phyloP scores from a whole-genome alignment of 92 coral and sea anemone genomes.

The Isaurus tuberculatus region DNA sequence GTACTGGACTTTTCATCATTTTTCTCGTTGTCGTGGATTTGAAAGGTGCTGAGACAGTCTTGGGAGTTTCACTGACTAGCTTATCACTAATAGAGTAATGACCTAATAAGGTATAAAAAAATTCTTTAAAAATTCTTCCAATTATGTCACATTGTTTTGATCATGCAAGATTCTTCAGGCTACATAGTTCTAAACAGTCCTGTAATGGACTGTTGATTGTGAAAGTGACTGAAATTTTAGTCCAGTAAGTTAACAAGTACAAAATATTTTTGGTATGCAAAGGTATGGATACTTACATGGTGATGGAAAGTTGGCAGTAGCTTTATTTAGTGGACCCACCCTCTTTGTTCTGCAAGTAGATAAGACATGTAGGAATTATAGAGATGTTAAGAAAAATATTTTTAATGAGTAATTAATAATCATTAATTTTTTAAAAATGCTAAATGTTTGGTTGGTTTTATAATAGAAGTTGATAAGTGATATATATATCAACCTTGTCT shows the following conservation, averaged over 20 bases:
- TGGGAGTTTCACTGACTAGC: slow-evolving; percentile 72
- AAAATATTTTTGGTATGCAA: not conserved
- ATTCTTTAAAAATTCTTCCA: not conserved
- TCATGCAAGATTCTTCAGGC: not conserved
- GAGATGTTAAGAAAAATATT: not conserved
- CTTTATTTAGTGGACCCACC: slow-evolving; percentile 7
- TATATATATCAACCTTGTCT: too few species aligned
- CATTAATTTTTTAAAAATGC: too few species aligned
- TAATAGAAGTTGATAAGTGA: too few species aligned
- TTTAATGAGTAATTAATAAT: too few species aligned
- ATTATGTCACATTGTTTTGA: too few species aligned
- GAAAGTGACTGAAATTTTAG: too few species aligned
- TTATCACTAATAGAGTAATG: slow-evolving; percentile 86
- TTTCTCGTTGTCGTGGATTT: slow-evolving; percentile 95
- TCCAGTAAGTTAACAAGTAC: not conserved
- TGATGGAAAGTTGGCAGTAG: slow-evolving; percentile 60
- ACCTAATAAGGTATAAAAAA: slow-evolving; percentile 50
- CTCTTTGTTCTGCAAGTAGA: slow-evolving; percentile 45
- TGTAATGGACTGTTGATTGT: too few species aligned
- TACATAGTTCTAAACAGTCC: too few species aligned
- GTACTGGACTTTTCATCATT: slow-evolving; percentile 89
- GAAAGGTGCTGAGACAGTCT: slow-evolving; percentile 87
- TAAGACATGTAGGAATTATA: not conserved
- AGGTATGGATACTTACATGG: slow-evolving; percentile 68
- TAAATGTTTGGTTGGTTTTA: too few species aligned